Conservation (phyloP, 1,140 invertebrate species). For the Drosophila mauritiana region DNA sequence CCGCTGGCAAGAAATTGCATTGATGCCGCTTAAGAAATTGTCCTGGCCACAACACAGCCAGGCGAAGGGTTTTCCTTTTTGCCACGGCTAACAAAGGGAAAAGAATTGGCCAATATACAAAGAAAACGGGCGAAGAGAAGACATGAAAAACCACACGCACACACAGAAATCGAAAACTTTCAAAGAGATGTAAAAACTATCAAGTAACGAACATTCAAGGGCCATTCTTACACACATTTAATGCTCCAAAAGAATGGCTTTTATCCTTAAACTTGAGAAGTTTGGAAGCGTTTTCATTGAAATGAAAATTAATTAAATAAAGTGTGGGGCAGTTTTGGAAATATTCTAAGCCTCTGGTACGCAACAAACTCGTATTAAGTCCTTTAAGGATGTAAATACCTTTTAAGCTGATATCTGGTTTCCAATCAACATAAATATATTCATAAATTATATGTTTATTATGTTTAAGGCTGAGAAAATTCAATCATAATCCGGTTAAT, state of each 20-base stretch:
- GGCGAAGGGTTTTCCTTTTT: constrained; percentile 10
- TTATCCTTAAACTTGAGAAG: neutral
- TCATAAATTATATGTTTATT: neutral
- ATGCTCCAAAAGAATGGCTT: constrained; percentile 5
- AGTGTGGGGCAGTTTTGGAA: too few species aligned
- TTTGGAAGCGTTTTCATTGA: neutral
- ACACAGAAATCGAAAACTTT: constrained; percentile 28
- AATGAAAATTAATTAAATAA: constrained; percentile 25
- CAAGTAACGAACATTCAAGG: constrained; percentile 17
- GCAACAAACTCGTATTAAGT: too few species aligned
- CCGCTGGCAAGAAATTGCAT: constrained; percentile 38
- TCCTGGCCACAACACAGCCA: constrained; percentile 49
- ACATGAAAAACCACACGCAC: constrained; percentile 16
- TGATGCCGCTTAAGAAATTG: constrained; percentile 58
- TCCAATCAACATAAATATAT: neutral
- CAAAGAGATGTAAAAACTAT: constrained; percentile 38
- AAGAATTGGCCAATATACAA: constrained; percentile 52
- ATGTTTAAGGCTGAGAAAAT: neutral
- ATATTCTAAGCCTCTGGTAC: too few species aligned
- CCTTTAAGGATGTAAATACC: too few species aligned
- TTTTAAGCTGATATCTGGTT: too few species aligned
- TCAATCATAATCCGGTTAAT: too few species aligned
- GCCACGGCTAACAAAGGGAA: constrained; percentile 35
- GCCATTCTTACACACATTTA: constrained; percentile 15
- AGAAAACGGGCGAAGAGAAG: constrained; percentile 2